phyloP scores from a whole-genome alignment of 2,113 vertebrate species.

The Paratilapia polleni region DNA sequence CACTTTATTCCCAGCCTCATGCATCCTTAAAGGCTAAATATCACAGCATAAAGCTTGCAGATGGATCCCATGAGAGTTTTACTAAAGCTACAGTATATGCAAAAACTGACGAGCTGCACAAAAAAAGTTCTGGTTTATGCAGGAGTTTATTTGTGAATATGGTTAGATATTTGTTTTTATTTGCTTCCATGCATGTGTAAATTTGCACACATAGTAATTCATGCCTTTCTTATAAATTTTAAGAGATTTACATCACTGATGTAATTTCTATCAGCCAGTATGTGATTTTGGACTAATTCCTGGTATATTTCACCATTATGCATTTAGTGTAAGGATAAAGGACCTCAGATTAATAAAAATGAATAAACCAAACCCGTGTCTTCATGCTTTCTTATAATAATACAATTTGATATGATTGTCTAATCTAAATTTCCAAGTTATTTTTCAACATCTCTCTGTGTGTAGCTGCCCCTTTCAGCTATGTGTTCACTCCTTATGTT shows the following conservation, averaged over 20 bases:
- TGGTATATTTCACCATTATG: neutral
- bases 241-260: conserved; percentile 26
- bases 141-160: conserved; percentile 30
- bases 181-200: neutral
- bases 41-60: conserved; percentile 31
- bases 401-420: neutral
- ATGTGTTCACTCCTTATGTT: neutral
- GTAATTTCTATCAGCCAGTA: neutral
- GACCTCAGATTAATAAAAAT: too few species aligned
- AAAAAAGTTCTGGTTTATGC: conserved; percentile 21
- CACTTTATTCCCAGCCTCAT: conserved; percentile 23
- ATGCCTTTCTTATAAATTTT: neutral
- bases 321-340: neutral
- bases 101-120: conserved; percentile 42
- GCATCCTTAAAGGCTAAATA: conserved; percentile 48
- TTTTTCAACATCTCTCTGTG: neutral
- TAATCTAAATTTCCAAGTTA: neutral
- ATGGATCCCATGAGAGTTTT: conserved; percentile 26
- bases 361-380: neutral
- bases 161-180: conserved; percentile 1
- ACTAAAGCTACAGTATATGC: conserved; percentile 7
- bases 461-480: neutral
- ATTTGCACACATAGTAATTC: neutral
- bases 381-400: neutral
- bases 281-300: neutral